Conservation (phyloP, 2,888 invertebrate genomes). For the Dynastes maya region DNA sequence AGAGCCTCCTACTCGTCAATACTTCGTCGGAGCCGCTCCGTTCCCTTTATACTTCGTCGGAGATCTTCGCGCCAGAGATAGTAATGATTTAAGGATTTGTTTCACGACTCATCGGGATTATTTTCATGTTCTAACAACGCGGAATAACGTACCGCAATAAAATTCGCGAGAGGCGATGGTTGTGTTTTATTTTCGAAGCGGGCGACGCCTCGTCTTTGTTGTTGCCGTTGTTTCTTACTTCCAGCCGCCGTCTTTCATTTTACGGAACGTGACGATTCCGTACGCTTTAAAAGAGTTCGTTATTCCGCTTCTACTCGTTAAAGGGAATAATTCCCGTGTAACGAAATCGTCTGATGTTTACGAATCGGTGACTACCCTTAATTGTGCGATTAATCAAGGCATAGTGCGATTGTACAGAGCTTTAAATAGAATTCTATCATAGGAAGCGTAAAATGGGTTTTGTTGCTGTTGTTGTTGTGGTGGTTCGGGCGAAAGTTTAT, state of each 20-base stretch:
- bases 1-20: neutral
- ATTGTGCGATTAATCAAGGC: conserved; percentile 19
- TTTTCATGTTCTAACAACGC: conserved; percentile 21
- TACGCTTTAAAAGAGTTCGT: conserved; percentile 6
- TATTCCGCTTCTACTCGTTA: conserved; percentile 3
- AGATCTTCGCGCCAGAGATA: neutral
- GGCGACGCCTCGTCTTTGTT: neutral
- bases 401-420: neutral
- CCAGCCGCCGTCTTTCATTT: neutral
- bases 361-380: conserved; percentile 18
- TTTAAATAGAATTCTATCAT: conserved; percentile 7
- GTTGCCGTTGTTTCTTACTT: neutral
- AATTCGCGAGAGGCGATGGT: conserved; percentile 5
- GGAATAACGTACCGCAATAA: conserved; percentile 25
- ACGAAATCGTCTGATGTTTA: conserved; percentile 8
- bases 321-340: conserved; percentile 6
- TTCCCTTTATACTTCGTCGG: neutral
- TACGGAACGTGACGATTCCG: neutral
- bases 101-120: conserved; percentile 40
- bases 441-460: neutral
- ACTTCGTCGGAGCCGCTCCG: neutral
- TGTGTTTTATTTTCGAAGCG: conserved; percentile 11
- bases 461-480: neutral
- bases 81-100: conserved; percentile 41
- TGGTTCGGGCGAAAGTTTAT: neutral